Base-by-base conservation (phyloP, 2,113 vertebrate species). In the Rhea americana region DNA sequence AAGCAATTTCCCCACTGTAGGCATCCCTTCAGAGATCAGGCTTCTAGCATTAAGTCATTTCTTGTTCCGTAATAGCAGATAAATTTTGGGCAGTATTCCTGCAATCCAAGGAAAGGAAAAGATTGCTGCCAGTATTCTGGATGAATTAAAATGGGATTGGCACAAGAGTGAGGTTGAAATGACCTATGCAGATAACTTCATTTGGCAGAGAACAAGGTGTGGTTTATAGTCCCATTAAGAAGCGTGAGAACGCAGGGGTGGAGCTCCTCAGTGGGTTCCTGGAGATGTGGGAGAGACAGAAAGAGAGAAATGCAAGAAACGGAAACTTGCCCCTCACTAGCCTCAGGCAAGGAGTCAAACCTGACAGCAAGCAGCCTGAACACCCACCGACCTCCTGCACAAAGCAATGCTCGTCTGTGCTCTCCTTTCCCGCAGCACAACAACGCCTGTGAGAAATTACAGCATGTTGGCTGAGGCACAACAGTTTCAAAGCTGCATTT, bases 231-330 rank as follows among this genome's bases (percentile, higher is more conserved):
- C 43, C 24, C 58, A 51, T 41, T 85, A 70, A 76, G 75, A 81
- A 87, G 62, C 50, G 67, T 95, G 94, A 94, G 93, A 94, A 96
- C 50, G 82, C 65, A 81, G 72, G 94, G 95, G 85, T 92, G 92
- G 90, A 94, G 92, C 82, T 80, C 73, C 48, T 81, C 71, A 25
- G 68, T 51, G 73, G 67, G 73, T 84, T 85, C 84, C 50, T 37
- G 50, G 73, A 50, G 30, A 83, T 48, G 73, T 47, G 82, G 78
- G 73, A 87, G 78, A 90, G 66, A 11, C 5, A 59, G 59, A 91
- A 85, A 79, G 66, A 22, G 1, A 87, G 85, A 67, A 91, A 79
- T 0, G 0, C 11, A 41, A 75, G 50, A 71, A 85, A 75, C 85
- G 47, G 77, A 89, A 80, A 35, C 61, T 93, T 78, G 85, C 66